Percentiles rank a stretch among this genome's conserved stretches.
Conservation (phyloP, 2,797 vertebrate species). For the Natrix natrix region DNA sequence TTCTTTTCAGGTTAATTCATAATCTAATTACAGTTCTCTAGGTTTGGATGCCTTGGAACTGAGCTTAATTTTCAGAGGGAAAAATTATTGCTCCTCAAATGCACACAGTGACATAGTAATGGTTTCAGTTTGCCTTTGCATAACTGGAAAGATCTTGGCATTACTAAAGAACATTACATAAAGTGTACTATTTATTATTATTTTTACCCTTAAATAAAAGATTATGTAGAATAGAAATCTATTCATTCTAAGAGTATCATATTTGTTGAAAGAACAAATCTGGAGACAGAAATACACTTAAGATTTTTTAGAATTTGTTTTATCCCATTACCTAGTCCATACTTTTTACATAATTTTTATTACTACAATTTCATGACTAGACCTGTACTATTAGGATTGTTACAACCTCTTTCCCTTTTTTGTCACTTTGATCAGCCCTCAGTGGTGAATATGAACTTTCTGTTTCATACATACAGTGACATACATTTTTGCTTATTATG, state of each 20-base stretch:
- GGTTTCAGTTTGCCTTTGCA: neutral
- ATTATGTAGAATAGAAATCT: neutral
- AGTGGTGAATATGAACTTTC: slow-evolving; percentile 71
- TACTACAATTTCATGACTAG: neutral
- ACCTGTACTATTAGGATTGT: slow-evolving; percentile 51
- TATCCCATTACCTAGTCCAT: neutral
- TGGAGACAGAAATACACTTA: too few relatives aligned
- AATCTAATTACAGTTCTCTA: neutral
- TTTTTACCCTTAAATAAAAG: neutral
- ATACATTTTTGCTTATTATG: slow-evolving; percentile 75
- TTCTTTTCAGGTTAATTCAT: neutral
- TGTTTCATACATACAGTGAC: slow-evolving; percentile 75
- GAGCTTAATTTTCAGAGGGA: neutral
- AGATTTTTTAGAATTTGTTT: neutral
- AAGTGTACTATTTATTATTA: neutral
- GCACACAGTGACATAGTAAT: neutral
- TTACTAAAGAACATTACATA: neutral
- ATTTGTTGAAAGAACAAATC: neutral
- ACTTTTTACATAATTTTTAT: neutral
- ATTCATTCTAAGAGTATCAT: neutral
- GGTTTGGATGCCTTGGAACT: neutral
- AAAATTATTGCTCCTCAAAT: neutral
- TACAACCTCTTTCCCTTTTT: slow-evolving; percentile 64
- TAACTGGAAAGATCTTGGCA: neutral
- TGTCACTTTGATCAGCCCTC: slow-evolving; percentile 73